These are phyloP conservation scores for Poeciliopsis prolifica DNA, from an alignment of 2,113 vertebrate species.

Conservation along the genomic window DNA sequence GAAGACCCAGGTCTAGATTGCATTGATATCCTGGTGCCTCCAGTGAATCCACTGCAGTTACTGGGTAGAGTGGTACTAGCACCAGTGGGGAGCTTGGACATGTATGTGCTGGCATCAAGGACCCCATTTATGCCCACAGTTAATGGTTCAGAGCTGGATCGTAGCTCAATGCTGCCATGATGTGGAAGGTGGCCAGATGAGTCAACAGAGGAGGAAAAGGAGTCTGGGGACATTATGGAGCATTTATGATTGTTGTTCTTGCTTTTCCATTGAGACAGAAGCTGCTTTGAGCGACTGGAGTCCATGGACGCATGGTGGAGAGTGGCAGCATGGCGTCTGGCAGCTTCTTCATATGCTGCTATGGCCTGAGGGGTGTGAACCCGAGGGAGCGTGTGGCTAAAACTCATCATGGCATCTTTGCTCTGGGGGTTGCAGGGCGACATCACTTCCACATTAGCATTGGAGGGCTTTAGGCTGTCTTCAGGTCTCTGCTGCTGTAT, in stretches of 20 bases:
- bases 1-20: constrained; percentile 95
- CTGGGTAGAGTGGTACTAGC: constrained; percentile 84
- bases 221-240: constrained; percentile 78
- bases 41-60: constrained; percentile 88
- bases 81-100: constrained; percentile 88
- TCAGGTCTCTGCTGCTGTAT: constrained; percentile 84
- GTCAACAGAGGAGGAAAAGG: constrained; percentile 75
- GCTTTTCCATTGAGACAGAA: constrained; percentile 96
- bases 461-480: constrained; percentile 85
- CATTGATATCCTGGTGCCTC: constrained; percentile 89
- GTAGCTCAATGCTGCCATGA: constrained; percentile 87
- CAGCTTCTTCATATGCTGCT: constrained; percentile 87
- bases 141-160: constrained; percentile 87
- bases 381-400: constrained; percentile 96
- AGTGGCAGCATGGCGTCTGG: constrained; percentile 86
- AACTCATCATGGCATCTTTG: constrained; percentile 84
- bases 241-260: constrained; percentile 91
- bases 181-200: constrained; percentile 80
- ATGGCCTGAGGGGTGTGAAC: constrained; percentile 85
- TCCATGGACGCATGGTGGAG: constrained; percentile 92
- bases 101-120: constrained; percentile 58
- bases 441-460: constrained; percentile 63
- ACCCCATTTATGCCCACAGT: constrained; percentile 88
- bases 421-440: constrained; percentile 47
- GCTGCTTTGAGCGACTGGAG: constrained; percentile 92